Base-by-base conservation (phyloP, 2,113 vertebrate species). In the Typhlomys cinereus region DNA sequence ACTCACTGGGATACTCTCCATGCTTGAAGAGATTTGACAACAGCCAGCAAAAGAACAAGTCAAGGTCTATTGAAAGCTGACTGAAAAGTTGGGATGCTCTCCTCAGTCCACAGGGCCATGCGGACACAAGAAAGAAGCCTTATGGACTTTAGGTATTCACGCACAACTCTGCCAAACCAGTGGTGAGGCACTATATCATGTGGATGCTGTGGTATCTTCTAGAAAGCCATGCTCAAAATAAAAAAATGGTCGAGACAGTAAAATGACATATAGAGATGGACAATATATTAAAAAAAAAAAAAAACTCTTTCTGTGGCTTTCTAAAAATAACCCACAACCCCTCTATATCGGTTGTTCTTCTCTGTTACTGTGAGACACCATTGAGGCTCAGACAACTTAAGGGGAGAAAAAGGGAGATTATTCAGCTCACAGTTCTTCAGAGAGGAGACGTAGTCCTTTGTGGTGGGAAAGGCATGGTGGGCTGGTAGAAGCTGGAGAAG, bases 281-380 rank as follows among this genome's bases (percentile, higher is more conserved):
- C 27, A 36, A 52, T 81, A 89, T 12, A 18, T n/a, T n/a, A n/a
- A n/a, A n/a, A n/a, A n/a, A n/a, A n/a, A n/a, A 50, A 39, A 83
- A 54, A 74, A 44, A 69, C 29, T 85, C 13, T 46, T 36, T 85
- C 41, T 81, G 7, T 1, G 13, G 18, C n/a, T 73, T 74, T 12
- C 50, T 85, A 61, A 94, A 92, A 85, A 39, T 85, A 85, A 75
- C 41, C n/a, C 29, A 84, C 15, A 71, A 59, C 13, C 10, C 29
- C 15, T 15, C 4, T n/a, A n/a, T n/a, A n/a, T n/a, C n/a, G n/a
- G n/a, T n/a, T n/a, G n/a, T n/a, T n/a, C n/a, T n/a, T n/a, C n/a
- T n/a, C n/a, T n/a, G n/a, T n/a, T n/a, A n/a, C n/a, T n/a, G n/a
- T n/a, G n/a, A n/a, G n/a, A n/a, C n/a, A n/a, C n/a, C n/a, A n/a